phyloP scores from a whole-genome alignment of 2,888 invertebrate genomes.

The Habroteleia sp. region DNA sequence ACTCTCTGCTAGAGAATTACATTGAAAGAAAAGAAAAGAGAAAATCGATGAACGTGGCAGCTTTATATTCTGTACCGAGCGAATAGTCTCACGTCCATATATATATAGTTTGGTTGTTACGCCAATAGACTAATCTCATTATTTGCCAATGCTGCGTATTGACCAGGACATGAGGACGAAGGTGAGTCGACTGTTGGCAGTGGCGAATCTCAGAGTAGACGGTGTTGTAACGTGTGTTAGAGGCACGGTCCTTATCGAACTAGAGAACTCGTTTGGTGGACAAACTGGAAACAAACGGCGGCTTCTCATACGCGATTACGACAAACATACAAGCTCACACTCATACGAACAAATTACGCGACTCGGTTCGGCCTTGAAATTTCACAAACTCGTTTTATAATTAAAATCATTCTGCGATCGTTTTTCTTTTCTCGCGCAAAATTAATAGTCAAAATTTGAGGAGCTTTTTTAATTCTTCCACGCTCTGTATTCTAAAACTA shows the following conservation, averaged over 20 bases:
- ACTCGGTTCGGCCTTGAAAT: conserved; percentile 19
- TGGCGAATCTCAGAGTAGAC: conserved; percentile 58
- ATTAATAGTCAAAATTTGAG: too few relatives aligned
- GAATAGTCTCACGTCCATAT: conserved; percentile 31
- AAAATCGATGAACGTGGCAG: conserved; percentile 50
- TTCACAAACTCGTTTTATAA: conserved; percentile 34
- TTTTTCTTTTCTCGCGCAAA: conserved; percentile 5
- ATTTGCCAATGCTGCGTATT: conserved; percentile 68
- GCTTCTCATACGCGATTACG: neutral
- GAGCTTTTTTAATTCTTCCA: too few relatives aligned
- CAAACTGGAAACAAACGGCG: conserved; percentile 19
- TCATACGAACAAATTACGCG: neutral
- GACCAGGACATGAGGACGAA: conserved; percentile 82
- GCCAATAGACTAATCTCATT: conserved; percentile 72
- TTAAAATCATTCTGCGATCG: conserved; percentile 6
- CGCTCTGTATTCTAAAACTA: too few relatives aligned
- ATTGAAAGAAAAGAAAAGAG: neutral
- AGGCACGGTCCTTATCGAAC: conserved; percentile 25
- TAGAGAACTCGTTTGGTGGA: conserved; percentile 26
- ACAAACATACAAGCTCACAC: neutral
- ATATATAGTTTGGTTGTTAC: conserved; percentile 65
- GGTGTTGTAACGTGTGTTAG: conserved; percentile 36
- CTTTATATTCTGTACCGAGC: conserved; percentile 40
- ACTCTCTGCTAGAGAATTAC: too few relatives aligned
- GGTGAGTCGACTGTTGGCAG: conserved; percentile 77